Evolutionary conservation across 2,888 invertebrate species (phyloP).

Genomic region (Caradrina clavipalpis): DNA sequence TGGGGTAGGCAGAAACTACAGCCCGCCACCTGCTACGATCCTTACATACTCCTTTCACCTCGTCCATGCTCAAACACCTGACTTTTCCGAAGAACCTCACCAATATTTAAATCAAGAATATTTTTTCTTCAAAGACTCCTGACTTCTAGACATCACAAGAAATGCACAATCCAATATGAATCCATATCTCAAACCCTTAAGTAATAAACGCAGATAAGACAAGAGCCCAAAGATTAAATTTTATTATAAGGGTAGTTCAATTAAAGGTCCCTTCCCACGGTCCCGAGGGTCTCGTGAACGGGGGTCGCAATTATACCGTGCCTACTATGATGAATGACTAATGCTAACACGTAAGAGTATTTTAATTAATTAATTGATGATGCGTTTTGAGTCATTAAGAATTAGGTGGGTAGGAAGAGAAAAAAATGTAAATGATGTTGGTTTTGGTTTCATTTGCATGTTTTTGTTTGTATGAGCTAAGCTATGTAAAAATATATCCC

Average conservation of each 20-base stretch:
- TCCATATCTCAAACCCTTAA: conserved; percentile 49
- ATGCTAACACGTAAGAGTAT: conserved; percentile 48
- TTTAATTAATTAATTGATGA: conserved; percentile 67
- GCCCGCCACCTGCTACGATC: too few species aligned
- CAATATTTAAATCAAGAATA: too few species aligned
- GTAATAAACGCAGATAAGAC: conserved; percentile 66
- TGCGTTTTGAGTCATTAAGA: conserved; percentile 38
- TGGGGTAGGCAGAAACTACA: too few species aligned
- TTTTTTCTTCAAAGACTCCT: too few species aligned
- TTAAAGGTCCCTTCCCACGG: conserved; percentile 45
- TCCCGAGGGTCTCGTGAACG: conserved; percentile 61
- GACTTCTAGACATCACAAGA: conserved; percentile 4
- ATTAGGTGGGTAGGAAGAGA: neutral
- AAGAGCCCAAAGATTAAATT: conserved; percentile 65
- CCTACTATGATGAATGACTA: conserved; percentile 60
- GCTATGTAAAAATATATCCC: too few species aligned
- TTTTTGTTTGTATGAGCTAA: too few species aligned
- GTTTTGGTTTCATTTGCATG: conserved; percentile 5
- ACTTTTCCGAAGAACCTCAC: too few species aligned
- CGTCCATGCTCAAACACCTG: too few species aligned
- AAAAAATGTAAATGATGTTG: neutral
- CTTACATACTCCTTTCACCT: too few species aligned
- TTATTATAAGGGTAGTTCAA: conserved; percentile 68
- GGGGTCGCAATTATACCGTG: conserved; percentile 60
- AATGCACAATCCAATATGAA: conserved; percentile 50